Percentiles rank a stretch among this genome's conserved stretches.
phyloP scores from a whole-genome alignment of 2,113 vertebrate genomes.

The Corythornis vintsioides region DNA sequence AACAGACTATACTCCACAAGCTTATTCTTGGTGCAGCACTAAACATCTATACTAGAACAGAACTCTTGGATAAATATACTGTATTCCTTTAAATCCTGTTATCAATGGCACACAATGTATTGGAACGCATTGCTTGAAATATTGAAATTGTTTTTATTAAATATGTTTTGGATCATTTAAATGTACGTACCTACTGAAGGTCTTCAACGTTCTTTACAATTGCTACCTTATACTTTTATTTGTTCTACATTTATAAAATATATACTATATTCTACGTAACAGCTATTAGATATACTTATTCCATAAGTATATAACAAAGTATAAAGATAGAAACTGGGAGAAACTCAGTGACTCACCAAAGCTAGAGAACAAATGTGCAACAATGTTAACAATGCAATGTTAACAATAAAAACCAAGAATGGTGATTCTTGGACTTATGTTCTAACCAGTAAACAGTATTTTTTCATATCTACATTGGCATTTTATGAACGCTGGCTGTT shows the following conservation, averaged over 20 bases:
- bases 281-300: background rate
- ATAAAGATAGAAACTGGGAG: no score
- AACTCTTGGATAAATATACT: background rate
- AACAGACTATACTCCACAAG: background rate
- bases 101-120: background rate
- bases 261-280: background rate
- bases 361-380: background rate
- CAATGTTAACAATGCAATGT: accelerated
- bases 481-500: background rate
- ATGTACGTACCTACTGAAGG: background rate
- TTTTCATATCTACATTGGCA: background rate
- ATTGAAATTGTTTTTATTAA: background rate
- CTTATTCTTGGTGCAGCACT: background rate
- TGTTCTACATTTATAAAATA: background rate
- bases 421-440: background rate
- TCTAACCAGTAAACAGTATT: background rate
- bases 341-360: background rate
- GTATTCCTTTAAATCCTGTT: background rate
- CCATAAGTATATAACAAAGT: background rate
- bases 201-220: background rate
- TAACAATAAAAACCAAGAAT: background rate
- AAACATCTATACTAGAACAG: background rate
- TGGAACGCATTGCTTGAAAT: background rate
- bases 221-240: background rate
- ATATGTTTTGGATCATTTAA: background rate